Base-by-base conservation (phyloP, 2,113 vertebrate species). In the Coptodon bakossiorum region DNA sequence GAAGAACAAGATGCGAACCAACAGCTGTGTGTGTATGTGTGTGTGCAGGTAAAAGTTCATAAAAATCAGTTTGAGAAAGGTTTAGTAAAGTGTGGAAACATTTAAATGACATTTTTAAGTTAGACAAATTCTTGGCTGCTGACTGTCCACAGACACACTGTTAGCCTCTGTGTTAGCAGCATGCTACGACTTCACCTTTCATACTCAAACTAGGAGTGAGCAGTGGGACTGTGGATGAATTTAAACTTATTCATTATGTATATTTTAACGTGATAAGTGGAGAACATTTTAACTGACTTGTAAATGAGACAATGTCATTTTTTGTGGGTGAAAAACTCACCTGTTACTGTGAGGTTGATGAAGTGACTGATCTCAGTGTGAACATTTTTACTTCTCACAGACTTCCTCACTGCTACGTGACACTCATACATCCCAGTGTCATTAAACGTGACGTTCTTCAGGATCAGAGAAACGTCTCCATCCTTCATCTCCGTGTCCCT, bases 401-500 rank as follows among this genome's bases (percentile, higher is more conserved):
- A 4, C 1, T 52, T 52, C 50, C 50, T 52, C 17, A 52, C 0
- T 0, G 17, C 50, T 52, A 52, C 0, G 17, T 5, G 50, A n/a
- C 52, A 53, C 5, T 53, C 19, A 22, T 53, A 53, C 0, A 53
- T n/a, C 52, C 52, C 52, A 53, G 5, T 0, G 0, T 53, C 50
- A 53, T 53, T 10, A 53, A 53, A 53, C 1, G 0, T n/a, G 3
- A 53, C 5, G 0, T 53, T 53, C 1, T 53, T 53, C 50, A 53
- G 19, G 0, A 53, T 22, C 52, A 53, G 0, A 53, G 52, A 53
- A 53, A 53, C 19, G 0, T 53, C 52, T 53, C 52, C 52, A 10
- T 53, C 52, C 3, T 53, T 53, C 52, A 53, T 53, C 3, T 53
- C 52, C 0, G 19, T 5, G 50, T 53, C 9, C 19, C 5, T 53